These are phyloP conservation scores for Eremophila alpestris DNA, from an alignment of 2,797 vertebrate species.

Conservation along the genomic window DNA sequence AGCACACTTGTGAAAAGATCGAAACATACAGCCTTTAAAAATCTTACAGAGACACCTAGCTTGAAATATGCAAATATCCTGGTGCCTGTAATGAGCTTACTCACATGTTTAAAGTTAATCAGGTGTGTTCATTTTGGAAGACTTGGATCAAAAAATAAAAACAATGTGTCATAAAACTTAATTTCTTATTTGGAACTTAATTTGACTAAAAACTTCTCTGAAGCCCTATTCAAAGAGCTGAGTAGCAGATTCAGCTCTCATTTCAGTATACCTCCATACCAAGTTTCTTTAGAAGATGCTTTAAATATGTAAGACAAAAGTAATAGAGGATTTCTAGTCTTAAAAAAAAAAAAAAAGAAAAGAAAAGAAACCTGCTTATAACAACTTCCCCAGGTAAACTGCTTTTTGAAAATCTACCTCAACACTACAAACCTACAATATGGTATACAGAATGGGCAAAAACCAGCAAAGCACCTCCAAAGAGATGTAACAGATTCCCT, in stretches of 20 bases:
- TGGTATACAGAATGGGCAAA: background rate
- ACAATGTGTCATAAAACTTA: background rate
- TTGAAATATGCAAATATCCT: background rate
- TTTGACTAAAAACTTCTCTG: background rate
- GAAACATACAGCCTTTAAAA: background rate
- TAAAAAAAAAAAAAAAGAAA: background rate
- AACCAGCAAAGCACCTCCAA: background rate
- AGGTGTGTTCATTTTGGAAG: background rate
- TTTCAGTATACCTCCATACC: background rate
- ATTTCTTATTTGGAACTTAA: background rate
- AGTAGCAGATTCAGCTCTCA: background rate
- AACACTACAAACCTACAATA: background rate
- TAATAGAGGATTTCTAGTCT: background rate
- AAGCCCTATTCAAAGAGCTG: background rate
- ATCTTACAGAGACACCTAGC: background rate
- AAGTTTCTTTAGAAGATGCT: background rate
- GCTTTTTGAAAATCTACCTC: background rate
- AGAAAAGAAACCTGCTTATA: background rate
- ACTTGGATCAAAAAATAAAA: background rate
- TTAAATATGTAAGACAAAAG: background rate
- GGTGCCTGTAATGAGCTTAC: background rate
- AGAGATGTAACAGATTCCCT: background rate
- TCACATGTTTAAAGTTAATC: background rate
- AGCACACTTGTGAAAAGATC: background rate
- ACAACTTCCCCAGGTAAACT: background rate